Conservation (phyloP, 1,140 invertebrate genomes). For the Philotrypesis tridentata region DNA sequence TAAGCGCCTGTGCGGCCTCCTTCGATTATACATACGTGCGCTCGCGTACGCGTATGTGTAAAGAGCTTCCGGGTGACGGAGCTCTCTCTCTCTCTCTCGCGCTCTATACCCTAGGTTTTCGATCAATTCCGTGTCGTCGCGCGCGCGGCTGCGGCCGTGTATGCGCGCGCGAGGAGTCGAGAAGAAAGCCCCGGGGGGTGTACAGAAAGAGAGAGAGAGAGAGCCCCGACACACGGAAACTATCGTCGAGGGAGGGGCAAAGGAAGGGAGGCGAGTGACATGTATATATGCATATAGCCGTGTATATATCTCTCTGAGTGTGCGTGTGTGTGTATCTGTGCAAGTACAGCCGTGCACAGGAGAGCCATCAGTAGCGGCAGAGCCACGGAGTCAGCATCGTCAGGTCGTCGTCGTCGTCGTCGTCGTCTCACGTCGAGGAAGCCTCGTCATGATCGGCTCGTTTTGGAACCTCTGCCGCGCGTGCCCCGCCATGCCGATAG, state of each 20-base stretch:
- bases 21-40: no score
- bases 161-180: not conserved
- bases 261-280: not conserved
- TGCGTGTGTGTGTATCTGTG: conserved; percentile 10
- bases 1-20: not conserved
- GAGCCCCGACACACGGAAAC: no score
- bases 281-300: conserved; percentile 11
- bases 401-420: no score
- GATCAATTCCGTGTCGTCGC: not conserved
- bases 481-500: conserved; percentile 93
- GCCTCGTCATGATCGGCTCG: conserved; percentile 86
- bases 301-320: no score
- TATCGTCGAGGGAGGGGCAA: conserved; percentile 1
- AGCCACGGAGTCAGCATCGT: not conserved
- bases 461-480: conserved; percentile 95
- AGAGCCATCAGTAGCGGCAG: conserved; percentile 50
- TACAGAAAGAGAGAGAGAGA: not conserved
- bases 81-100: no score
- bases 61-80: not conserved
- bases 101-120: not conserved
- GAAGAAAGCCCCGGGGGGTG: not conserved
- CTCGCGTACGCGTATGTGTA: not conserved
- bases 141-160: no score
- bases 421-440: not conserved
- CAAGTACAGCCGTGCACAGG: not conserved